Base-by-base conservation (phyloP, 2,113 vertebrate genomes). In the Sapajus apella region DNA sequence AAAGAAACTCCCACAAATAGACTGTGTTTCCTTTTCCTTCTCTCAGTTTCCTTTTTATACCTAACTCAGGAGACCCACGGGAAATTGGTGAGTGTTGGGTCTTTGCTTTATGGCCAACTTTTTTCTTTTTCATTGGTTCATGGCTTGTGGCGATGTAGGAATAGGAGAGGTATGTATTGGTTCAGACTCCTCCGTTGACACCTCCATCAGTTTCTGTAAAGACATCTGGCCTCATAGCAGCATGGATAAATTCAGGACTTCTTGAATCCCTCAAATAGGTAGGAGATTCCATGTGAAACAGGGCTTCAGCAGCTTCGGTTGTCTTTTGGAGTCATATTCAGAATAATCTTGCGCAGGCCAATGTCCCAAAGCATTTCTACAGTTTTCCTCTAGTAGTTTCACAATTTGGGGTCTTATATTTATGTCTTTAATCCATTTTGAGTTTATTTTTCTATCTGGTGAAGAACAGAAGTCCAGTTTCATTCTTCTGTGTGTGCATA, bases 241-340 rank as follows among this genome's bases (percentile, higher is more conserved):
- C 99, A 12, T 99, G 99, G 93, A 99, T 99, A 96, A 99, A 99
- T 96, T 99, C 99, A 97, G 99, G 99, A 98, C 98, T 99, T 97
- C 99, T 99, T 21, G 99, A 99, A 96, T 98, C 99, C 97, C 99
- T 99, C 97, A 99, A 94, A 97, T 99, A 99, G 98, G 99, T 99
- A 21, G 99, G 99, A 98, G 99, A 99, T 82, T 99, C 99, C 99
- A 99, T 99, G 98, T 99, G 99, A 79, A 99, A 99, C 95, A n/a
- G n/a, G 58, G 99, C 99, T 98, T 99, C 99, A 1, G 99, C 99
- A 25, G 99, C 99, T 98, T 99, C 99, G 73, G 99, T 99, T 0
- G 99, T 99, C 98, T 99, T 99, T 61, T 61, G 58, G 25, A 61
- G 58, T 30, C 58, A 6, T 30, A 11, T 30, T 61, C 25, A 61